Base-by-base conservation (phyloP, 2,888 invertebrate species). In the Proisotoma minuta region DNA sequence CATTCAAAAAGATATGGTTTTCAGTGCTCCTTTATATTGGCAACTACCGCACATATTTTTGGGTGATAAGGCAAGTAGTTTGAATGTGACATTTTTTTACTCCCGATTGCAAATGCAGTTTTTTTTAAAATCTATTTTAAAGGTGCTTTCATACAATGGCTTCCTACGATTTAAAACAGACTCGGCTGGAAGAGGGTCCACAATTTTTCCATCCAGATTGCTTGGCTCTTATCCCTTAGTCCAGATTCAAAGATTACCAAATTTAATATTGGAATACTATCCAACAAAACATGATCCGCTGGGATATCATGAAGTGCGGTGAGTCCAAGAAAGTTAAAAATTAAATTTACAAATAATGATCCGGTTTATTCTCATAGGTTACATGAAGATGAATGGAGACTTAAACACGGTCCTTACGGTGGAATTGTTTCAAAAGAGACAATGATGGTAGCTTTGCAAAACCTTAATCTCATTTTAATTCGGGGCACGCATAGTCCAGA, bases 401-500 rank as follows among this genome's bases (percentile, higher is more conserved):
- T 85, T 72, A 83, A 84, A 77, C 76, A 82, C 68, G 80, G 82
- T 54, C 82, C 82, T 0, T 76, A 79, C 52, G 74, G 76, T 8
- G 69, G 70, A 22, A 76, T 78, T 20, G 87, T 93, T 0, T 87
- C 85, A 47, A 81, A 91, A 34, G 84, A 85, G 63, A 86, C 88
- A 29, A 81, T 98, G 75, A 94, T 98, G 96, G 83, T 93, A n/a
- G 89, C 91, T 0, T 81, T 98, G 64, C 92, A 94, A 76, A 88
- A 90, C 74, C 80, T 98, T 0, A 87, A 89, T 63, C 85, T 87
- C 69, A 83, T 95, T 65, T 83, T 90, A 49, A 81, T 97, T 47
- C 81, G 91, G 53, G 89, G 87, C 1, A 84, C 87, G 0, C 82
- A 84, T 62, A 82, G 84, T 63, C 80, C 83, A 1, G 84, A 85